Percentiles rank a stretch among this genome's conserved stretches.
Conservation (phyloP, 2,797 vertebrate genomes). For the Zalophus californianus region DNA sequence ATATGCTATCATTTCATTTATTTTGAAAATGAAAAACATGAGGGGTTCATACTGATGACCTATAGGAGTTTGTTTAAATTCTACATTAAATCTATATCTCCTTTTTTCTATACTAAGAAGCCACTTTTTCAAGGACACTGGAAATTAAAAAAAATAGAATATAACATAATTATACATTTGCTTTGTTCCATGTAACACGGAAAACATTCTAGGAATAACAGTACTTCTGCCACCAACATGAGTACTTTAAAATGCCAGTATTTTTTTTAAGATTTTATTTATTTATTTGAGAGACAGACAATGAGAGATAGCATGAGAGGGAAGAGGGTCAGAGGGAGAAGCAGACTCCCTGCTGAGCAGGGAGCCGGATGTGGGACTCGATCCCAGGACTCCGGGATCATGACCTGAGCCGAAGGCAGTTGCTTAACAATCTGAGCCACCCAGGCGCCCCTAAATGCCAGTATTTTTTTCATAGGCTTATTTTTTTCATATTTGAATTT, state of each 20-base stretch:
- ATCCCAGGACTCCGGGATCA: too few species aligned
- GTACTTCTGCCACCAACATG: not conserved
- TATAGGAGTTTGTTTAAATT: not conserved
- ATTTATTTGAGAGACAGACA: too few species aligned
- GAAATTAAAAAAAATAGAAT: not conserved
- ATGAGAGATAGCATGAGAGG: too few species aligned
- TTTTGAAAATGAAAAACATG: slow-evolving; percentile 26
- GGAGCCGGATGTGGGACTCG: too few species aligned
- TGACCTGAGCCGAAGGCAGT: too few species aligned
- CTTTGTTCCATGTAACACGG: not conserved
- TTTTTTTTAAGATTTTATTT: not conserved
- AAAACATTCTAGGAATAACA: slow-evolving; percentile 1
- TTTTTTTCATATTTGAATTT: not conserved
- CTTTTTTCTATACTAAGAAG: not conserved
- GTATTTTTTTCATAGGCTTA: not conserved
- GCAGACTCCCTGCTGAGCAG: too few species aligned
- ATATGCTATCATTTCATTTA: not conserved
- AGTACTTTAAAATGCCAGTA: not conserved
- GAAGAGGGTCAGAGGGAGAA: too few species aligned
- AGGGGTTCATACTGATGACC: not conserved
- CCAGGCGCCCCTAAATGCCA: not conserved
- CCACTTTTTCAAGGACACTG: not conserved
- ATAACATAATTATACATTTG: slow-evolving; percentile 9
- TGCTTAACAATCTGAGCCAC: too few species aligned
- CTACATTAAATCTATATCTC: not conserved